A percentile compares a stretch with the other conserved stretches of the same genome.
phyloP scores from a whole-genome alignment of 2,113 vertebrate genomes.

The Himantopus leucocephalus region DNA sequence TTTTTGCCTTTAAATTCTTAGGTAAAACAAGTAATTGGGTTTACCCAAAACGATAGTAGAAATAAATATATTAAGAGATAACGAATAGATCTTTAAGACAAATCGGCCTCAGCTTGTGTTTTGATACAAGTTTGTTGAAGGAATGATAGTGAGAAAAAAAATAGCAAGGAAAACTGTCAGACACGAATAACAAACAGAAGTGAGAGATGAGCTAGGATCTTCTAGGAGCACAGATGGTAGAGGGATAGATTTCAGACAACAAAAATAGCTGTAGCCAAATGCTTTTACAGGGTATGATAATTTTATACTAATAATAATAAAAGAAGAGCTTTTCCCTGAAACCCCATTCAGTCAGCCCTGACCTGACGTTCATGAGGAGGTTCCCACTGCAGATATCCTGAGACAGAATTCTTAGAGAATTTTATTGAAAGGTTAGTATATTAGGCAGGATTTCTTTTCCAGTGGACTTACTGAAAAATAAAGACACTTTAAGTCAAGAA shows the following conservation, averaged over 20 bases:
- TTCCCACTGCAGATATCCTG: neutral
- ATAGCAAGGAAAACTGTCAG: neutral
- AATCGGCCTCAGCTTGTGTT: neutral
- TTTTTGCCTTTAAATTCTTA: neutral
- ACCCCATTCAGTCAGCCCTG: neutral
- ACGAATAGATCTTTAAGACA: neutral
- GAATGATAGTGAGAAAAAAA: neutral
- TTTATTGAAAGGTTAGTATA: neutral
- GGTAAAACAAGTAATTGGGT: neutral
- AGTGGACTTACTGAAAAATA: neutral
- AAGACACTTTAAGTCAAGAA: neutral
- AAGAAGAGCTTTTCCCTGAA: neutral
- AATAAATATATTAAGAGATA: neutral
- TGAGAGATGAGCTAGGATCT: neutral
- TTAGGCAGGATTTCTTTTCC: neutral
- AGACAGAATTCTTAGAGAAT: neutral
- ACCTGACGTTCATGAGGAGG: neutral
- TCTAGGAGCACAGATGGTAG: neutral
- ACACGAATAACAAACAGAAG: neutral
- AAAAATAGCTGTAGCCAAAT: neutral
- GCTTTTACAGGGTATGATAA: neutral
- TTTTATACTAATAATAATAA: neutral
- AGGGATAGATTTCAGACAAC: neutral
- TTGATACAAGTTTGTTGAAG: neutral
- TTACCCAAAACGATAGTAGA: neutral